Evolutionary conservation across 2,888 invertebrate genomes (phyloP), one percentile per base, ranked within the genome.

Genomic region (Heliconius cydno): DNA sequence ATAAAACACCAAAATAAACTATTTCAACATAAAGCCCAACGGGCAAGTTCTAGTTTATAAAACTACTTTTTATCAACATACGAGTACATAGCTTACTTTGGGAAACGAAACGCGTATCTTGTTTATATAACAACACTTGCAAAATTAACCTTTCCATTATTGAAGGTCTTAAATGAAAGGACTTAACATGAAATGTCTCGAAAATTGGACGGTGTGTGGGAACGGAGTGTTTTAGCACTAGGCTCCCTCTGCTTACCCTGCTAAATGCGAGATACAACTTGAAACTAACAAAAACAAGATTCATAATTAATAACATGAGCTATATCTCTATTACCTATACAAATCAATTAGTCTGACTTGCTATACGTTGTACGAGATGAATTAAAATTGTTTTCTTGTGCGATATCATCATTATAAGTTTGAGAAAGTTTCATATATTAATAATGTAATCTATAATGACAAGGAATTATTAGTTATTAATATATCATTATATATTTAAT

Each of bases 1-100:
- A 60, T n/a, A 60, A 19, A 52, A 52, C 52, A 60, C 60, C 1
- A 60, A 60, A 28, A n/a, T n/a, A 60, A 60, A 60, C 9, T 3
- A 68, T 68, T 38, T 38, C 41, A 41, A 13, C 41, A 70, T n/a
- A 70, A 41, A 7, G 68, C 68, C 68, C 38, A 13, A 25, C 41
- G 68, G 68, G n/a, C 41, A 41, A 70, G 68, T 70, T 41, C 68
- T 70, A 70, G 41, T 70, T 70, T 70, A 70, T 41, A 41, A 70
- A 70, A 70, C 68, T 41, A 70, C 68, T 70, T 70, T 41, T 70
- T 70, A 41, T 41, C 38, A 68, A 41, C 38, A 68, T 68, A 67
- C 15, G 30, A 30, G 30, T 30, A 30, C 34, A 34, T 66, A 9
- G 25, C 38, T 68, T 68, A 68, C 13, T 68, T 68, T 68, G 68